Percentiles rank a stretch among this genome's conserved stretches.
Conservation (phyloP, 1,140 invertebrate species). For the Hermetia illucens region DNA sequence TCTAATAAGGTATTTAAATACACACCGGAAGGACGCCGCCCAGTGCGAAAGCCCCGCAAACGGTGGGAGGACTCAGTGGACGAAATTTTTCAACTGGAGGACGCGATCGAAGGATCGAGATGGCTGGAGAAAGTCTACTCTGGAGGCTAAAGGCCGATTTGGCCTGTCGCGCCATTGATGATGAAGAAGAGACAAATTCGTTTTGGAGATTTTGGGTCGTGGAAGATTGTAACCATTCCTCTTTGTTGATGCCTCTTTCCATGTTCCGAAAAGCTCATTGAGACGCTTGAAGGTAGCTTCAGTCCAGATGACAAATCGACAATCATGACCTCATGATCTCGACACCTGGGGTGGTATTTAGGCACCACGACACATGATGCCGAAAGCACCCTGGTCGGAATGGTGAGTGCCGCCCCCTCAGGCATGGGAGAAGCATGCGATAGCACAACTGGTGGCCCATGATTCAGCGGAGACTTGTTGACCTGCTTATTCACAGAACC, state of each 20-base stretch:
- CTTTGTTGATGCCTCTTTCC: slow-evolving; percentile 61
- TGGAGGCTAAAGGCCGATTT: no score
- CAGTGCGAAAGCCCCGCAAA: no score
- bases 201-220: slow-evolving; percentile 88
- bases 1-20: no score
- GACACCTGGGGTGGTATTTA: slow-evolving; percentile 95
- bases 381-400: slow-evolving; percentile 95
- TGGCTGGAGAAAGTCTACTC: no score
- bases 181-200: slow-evolving; percentile 74
- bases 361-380: slow-evolving; percentile 97
- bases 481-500: no score
- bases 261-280: slow-evolving; percentile 81
- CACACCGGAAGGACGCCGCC: no score
- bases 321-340: slow-evolving; percentile 86
- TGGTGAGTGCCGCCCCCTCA: slow-evolving; percentile 96
- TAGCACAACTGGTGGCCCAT: slow-evolving; percentile 97
- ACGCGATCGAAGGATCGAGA: no score
- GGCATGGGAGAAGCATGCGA: slow-evolving; percentile 96
- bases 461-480: no score
- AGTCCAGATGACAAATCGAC: slow-evolving; percentile 94
- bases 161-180: no score
- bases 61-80: no score
- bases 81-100: no score
- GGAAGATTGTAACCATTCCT: slow-evolving; percentile 89
- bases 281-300: slow-evolving; percentile 82